Evolutionary conservation across 92 coral and sea anemone genomes (phyloP), one percentile per base, ranked within the genome.

Genomic region (Porites rus): DNA sequence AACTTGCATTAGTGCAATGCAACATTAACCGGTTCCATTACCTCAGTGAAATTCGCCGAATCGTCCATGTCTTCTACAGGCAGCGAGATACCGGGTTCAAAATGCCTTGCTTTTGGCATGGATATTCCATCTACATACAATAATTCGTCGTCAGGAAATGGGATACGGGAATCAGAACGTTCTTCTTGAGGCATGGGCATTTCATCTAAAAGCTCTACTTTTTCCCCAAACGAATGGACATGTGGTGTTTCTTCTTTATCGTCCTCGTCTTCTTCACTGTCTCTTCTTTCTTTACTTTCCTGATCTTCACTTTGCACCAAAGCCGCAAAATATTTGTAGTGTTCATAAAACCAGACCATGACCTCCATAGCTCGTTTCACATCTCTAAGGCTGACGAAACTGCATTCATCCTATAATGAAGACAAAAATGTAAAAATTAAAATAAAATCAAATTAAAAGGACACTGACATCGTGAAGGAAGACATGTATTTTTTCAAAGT

Each of bases 321-420:
- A 12, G 84, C 90, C 58, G 77, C 62, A 51, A 95, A 88, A 70
- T 77, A 46, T 59, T 77, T 80, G 46, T 58, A 92, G 79, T 91
- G 93, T 56, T 85, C 68, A 85, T 91, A 91, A 83, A 95, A 93
- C 96, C 96, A 95, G 11, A 85, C 79, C 95, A 93, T 93, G 21
- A 95, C 94, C 51, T 90, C 90, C 98, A 95, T 95, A 31, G 94
- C 81, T 69, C 98, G 88, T 80, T 95, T 95, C 5, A 95, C 98
- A 69, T 95, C 98, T 61, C 98, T 94, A 10, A 93, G 90, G 72
- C 98, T 93, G 22, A 95, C 98, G 62, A 95, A 95, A 79, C 98
- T 95, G 72, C 98, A 95, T 75, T 95, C 98, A 75, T 93, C 91
- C 98, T 95, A 82, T 12, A 24, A 25, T 58, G 18, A 14, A 62